These are phyloP conservation scores for Hemichromis elongatus DNA, from an alignment of 2,113 vertebrate species.

Conservation along the genomic window DNA sequence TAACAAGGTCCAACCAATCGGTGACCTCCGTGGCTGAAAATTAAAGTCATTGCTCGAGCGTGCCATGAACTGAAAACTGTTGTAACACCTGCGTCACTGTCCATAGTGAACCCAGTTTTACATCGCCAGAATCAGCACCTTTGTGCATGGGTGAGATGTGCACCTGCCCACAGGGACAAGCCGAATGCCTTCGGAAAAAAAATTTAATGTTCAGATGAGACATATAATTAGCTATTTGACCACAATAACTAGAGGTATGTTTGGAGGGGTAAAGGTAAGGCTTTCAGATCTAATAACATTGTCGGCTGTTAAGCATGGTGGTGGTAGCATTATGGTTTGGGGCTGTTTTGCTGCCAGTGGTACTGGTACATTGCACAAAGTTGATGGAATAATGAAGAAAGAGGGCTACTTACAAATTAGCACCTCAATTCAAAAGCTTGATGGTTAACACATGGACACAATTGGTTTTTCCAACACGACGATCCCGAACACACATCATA, in stretches of 20 bases:
- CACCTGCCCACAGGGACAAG: neutral
- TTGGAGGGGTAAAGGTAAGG: neutral
- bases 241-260: neutral
- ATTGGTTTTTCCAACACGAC: too few relatives aligned
- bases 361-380: too few relatives aligned
- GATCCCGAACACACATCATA: too few relatives aligned
- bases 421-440: too few relatives aligned
- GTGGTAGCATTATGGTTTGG: too few relatives aligned
- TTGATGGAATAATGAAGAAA: too few relatives aligned
- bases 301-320: neutral
- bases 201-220: neutral
- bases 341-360: too few relatives aligned
- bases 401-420: too few relatives aligned
- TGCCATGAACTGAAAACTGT: neutral
- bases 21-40: neutral
- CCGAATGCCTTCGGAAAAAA: neutral
- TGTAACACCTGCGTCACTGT: neutral
- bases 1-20: rapidly evolving
- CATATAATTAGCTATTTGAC: neutral
- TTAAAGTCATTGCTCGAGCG: rapidly evolving
- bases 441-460: too few relatives aligned
- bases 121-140: neutral
- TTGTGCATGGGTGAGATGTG: neutral
- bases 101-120: neutral
- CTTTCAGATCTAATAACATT: neutral